Evolutionary conservation across 64 coral and sea anemone genomes (phyloP), one percentile per base, ranked within the genome.

Genomic region (Catalaphyllia jardinei): DNA sequence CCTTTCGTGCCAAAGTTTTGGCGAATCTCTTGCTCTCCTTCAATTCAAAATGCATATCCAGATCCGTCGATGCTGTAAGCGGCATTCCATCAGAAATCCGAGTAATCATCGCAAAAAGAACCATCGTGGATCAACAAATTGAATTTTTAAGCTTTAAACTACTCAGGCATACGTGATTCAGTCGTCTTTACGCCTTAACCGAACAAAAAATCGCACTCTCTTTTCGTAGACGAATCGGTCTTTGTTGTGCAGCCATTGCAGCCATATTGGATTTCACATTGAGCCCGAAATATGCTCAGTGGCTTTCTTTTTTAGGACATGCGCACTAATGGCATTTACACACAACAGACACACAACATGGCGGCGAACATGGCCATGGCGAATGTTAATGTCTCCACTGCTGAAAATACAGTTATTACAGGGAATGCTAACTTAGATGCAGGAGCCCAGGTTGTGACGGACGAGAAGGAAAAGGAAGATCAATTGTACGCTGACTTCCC

Each of bases 21-120:
- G 91, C 92, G 29, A 93, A 86, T 79, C 71, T 93, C 63, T 96
- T 96, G 62, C 91, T 96, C 31, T 96, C 95, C 73, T 96, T 96
- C 11, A 96, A 60, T 78, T 96, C 95, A 87, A 96, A 96, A 61
- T 96, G 95, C 83, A 96, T 90, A 24, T 96, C 95, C 24, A 96
- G 46, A 19, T 96, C 95, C 12, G 95, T 96, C 0, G 95, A 96
- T 8, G 95, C 95, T n/a, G 95, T 91, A 13, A 96, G 72, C 0
- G 95, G 77, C 77, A 96, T 90, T 9, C 95, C 95, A 81, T 96
- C 95, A 2, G 72, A 52, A 27, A 96, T 87, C 10, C 95, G 95
- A 19, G 90, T 96, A 14, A 96, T 96, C 88, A 96, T 96, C 20
- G 95, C 95, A 31, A 96, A 96, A 55, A 97, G 73, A 72, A 97